Evolutionary conservation across 1,140 invertebrate species (phyloP), one percentile per base, ranked within the genome.

Genomic region (Drosophila ogumai): DNA sequence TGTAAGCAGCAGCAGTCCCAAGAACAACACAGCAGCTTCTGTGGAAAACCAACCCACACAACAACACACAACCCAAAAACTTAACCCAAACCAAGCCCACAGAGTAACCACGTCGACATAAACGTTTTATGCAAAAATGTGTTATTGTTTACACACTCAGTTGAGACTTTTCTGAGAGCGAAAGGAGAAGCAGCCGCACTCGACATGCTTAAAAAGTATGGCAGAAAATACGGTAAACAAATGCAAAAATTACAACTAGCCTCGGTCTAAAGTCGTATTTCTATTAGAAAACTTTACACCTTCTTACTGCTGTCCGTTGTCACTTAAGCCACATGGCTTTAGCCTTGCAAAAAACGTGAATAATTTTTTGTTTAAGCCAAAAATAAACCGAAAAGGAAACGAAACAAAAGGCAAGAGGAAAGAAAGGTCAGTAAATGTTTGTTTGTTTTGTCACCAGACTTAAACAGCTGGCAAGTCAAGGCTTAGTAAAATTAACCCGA

Each of bases 81-180:
- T 55, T 31, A 76, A 66, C 60, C 49, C 38, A 64, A 54, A 32
- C 31, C 52, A 41, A 75, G 32, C 54, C 38, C 34, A 40, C 19
- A 34, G 28, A 61, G 49, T 25, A 49, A 49, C 72, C 72, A 64
- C 59, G 55, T 38, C 43, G 65, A 49, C 56, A 71, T 81, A 81
- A 82, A 77, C 76, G 75, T 82, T 88, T 88, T 87, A 82, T 82
- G 79, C 79, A 88, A 76, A 69, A 82, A 79, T 68, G 57, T 87
- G 66, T 87, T 82, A 87, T 86, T 87, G 84, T 87, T 87, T 88
- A 79, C 82, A 79, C 47, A 69, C 67, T 49, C 49, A 50, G 41
- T 47, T 54, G 49, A 44, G 54, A 52, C 52, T 55, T 54, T 12
- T 54, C 50, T 15, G 13, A 38, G 34, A 36, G 56, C 43, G 32